phyloP scores from a whole-genome alignment of 1,140 invertebrate genomes.

The Platorchestia sp. region DNA sequence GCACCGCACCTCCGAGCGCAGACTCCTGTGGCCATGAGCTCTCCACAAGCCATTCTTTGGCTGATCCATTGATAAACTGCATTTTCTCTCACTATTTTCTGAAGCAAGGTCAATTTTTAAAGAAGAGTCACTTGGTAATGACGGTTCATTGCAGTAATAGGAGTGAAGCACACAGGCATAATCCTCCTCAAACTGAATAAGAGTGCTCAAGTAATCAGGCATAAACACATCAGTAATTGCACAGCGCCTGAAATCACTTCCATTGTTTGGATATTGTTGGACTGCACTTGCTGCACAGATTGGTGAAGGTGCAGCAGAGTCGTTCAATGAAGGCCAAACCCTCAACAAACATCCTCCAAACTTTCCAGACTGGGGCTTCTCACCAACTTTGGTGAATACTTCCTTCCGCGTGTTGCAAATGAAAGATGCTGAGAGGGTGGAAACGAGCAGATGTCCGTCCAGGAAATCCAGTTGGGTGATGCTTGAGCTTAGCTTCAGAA shows the following conservation, averaged over 20 bases:
- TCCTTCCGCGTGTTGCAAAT: constrained; percentile 17
- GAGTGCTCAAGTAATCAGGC: background rate
- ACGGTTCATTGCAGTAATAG: background rate
- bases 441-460: background rate
- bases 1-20: background rate
- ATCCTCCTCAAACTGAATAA: background rate
- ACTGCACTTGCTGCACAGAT: background rate
- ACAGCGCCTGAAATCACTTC: background rate
- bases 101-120: background rate
- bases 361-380: background rate
- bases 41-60: background rate
- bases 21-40: background rate
- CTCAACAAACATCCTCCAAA: constrained; percentile 22
- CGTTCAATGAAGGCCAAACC: background rate
- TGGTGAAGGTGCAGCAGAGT: background rate
- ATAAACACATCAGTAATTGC: background rate
- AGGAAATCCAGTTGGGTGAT: constrained; percentile 1
- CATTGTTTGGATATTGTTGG: background rate
- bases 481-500: background rate
- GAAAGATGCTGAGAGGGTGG: background rate
- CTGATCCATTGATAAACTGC: background rate
- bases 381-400: constrained; percentile 19
- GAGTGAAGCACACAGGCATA: background rate
- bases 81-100: background rate
- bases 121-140: background rate